These are phyloP conservation scores for Yponomeuta cagnagella DNA, from an alignment of 2,888 invertebrate species.

Conservation along the genomic window DNA sequence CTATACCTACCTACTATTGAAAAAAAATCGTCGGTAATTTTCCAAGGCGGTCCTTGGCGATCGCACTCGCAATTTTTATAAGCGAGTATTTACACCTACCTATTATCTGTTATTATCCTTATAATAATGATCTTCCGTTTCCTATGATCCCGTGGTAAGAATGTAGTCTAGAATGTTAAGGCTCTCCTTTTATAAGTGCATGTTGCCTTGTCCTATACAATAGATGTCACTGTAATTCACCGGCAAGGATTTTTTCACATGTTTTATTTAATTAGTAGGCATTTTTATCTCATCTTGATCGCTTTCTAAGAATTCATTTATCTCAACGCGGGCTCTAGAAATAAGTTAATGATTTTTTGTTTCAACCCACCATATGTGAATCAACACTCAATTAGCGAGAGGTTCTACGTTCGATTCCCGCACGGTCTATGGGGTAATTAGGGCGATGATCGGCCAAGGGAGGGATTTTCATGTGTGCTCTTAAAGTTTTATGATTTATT, in stretches of 20 bases:
- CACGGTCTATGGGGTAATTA: conserved; percentile 54
- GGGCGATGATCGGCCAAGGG: conserved; percentile 54
- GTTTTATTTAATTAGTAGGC: conserved; percentile 1
- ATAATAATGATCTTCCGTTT: conserved; percentile 23
- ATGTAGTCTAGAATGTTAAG: neutral
- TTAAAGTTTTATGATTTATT: conserved; percentile 68
- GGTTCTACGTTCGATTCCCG: conserved; percentile 37
- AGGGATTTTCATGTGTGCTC: conserved; percentile 51
- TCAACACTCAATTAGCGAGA: conserved; percentile 27
- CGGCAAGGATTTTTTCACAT: neutral
- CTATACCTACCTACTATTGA: conserved; percentile 46
- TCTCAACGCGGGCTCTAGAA: neutral
- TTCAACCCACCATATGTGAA: too few relatives aligned
- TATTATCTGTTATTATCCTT: conserved; percentile 15
- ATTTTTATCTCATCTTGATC: neutral
- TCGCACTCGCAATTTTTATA: conserved; percentile 50
- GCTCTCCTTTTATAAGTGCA: conserved; percentile 11
- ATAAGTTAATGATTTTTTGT: too few relatives aligned
- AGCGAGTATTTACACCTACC: conserved; percentile 30
- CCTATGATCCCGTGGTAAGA: conserved; percentile 21
- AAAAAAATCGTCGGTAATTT: conserved; percentile 57
- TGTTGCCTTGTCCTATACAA: neutral
- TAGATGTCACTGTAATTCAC: neutral
- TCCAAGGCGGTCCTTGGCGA: conserved; percentile 30
- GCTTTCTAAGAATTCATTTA: neutral